A percentile compares a stretch with the other conserved stretches of the same genome.
Evolutionary conservation across 2,113 vertebrate species (phyloP).

Genomic region (Bubo blakistoni): DNA sequence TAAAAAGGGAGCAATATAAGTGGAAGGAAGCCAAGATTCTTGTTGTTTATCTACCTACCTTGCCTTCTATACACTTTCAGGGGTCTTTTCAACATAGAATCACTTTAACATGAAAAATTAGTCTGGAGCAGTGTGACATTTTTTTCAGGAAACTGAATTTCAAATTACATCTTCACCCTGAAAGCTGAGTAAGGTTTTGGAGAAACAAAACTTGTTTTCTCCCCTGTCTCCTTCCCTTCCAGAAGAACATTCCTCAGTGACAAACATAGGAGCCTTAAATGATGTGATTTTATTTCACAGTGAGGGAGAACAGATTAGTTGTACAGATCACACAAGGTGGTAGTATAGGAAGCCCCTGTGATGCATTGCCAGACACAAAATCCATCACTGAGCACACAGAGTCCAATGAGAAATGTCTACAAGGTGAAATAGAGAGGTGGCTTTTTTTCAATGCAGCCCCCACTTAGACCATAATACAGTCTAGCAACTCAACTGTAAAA

Average conservation of each 20-base stretch:
- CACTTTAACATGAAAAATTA: not conserved
- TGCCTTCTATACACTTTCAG: not conserved
- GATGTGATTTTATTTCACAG: not conserved
- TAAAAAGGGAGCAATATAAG: not conserved
- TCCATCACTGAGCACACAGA: not conserved
- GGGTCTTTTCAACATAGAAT: not conserved
- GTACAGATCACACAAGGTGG: not conserved
- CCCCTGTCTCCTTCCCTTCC: not conserved
- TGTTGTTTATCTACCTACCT: not conserved
- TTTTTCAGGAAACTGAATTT: not conserved
- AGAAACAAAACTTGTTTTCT: not conserved
- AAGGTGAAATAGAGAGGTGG: conserved; percentile 14
- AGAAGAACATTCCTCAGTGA: not conserved
- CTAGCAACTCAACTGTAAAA: conserved; percentile 48
- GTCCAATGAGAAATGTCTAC: not conserved
- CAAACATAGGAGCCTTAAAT: not conserved
- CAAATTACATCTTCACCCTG: not conserved
- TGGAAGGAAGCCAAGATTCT: not conserved
- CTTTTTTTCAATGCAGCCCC: conserved; percentile 1
- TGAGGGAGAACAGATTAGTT: not conserved
- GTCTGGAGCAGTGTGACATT: not conserved
- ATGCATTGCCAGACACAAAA: not conserved
- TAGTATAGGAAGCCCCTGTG: not conserved
- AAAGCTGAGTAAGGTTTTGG: not conserved
- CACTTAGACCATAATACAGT: not conserved